Evolutionary conservation across 2,888 invertebrate species (phyloP).

Genomic region (Thymelicus acteon): DNA sequence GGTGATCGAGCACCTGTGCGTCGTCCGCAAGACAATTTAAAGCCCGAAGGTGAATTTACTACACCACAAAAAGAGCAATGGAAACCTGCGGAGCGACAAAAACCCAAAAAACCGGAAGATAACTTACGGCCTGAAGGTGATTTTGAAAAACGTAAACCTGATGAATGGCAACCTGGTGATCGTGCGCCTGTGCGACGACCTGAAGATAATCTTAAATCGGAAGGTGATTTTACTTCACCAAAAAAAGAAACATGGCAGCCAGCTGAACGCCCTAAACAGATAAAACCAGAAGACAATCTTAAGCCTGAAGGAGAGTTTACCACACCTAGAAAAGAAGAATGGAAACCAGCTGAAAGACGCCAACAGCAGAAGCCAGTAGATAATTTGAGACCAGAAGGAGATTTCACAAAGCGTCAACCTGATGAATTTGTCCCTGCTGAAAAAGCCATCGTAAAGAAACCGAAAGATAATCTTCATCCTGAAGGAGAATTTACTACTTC

Average conservation of each 20-base stretch:
- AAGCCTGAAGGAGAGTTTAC: slow-evolving; percentile 84
- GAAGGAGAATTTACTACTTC: slow-evolving; percentile 85
- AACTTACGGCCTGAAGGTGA: slow-evolving; percentile 85
- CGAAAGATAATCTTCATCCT: slow-evolving; percentile 73
- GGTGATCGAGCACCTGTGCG: slow-evolving; percentile 60
- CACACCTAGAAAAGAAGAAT: slow-evolving; percentile 62
- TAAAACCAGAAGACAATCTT: slow-evolving; percentile 84
- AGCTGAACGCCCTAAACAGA: slow-evolving; percentile 78
- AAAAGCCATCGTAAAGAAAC: slow-evolving; percentile 65
- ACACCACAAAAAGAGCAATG: slow-evolving; percentile 62
- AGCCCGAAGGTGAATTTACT: slow-evolving; percentile 78
- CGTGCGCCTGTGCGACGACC: slow-evolving; percentile 65
- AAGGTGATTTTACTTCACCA: slow-evolving; percentile 74
- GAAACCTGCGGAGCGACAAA: slow-evolving; percentile 65
- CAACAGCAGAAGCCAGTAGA: slow-evolving; percentile 74
- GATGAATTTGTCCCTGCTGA: slow-evolving; percentile 74
- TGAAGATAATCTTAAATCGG: slow-evolving; percentile 82
- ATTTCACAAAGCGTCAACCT: slow-evolving; percentile 62
- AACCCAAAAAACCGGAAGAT: slow-evolving; percentile 74
- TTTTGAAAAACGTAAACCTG: slow-evolving; percentile 61
- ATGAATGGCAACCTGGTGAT: slow-evolving; percentile 76
- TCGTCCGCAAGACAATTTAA: slow-evolving; percentile 78
- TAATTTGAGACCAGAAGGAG: slow-evolving; percentile 80
- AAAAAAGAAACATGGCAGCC: slow-evolving; percentile 70
- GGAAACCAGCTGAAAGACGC: slow-evolving; percentile 79